Base-by-base conservation (phyloP, 2,113 vertebrate species). In the Camarhynchus parvulus region DNA sequence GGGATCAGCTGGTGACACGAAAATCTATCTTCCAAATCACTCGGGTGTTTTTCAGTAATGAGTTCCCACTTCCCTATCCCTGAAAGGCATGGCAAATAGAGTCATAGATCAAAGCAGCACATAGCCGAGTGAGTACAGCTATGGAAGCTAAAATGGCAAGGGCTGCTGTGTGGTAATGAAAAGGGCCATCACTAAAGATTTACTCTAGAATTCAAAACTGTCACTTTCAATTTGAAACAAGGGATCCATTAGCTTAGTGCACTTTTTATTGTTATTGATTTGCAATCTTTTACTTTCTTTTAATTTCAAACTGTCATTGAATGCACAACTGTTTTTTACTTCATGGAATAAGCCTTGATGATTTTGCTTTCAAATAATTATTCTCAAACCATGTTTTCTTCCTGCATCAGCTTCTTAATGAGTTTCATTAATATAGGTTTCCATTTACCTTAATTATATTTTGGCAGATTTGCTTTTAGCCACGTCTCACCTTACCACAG, bases 221-320 rank as follows among this genome's bases (percentile, higher is more conserved):
- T 63, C 96, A 95, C 91, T 97, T 95, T 75, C 75, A 28, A 94
- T 96, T 86, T 94, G 95, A 97, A 97, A 95, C 95, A 90, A 92
- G 95, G 80, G 84, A 94, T 87, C 91, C 90, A 97, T 97, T 97
- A 97, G 84, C 81, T 96, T 88, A 92, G 77, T 94, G 61, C 52
- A 53, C 83, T 86, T 88, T 96, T 96, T 94, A 97, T 90, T 96
- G 64, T 94, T 97, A 97, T 96, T 95, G 97, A 97, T 97, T 97
- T 91, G 91, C 90, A 96, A 53, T 94, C 76, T 63, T 95, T 97
- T 90, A 78, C 53, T 94, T 94, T 41, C 83, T 84, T 91, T 94
- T 97, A 85, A 94, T 96, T 95, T 90, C 61, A 67, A 93, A 64
- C 52, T 82, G 53, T 73, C 80, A 90, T 37, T 72, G 55, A 66